Conservation (phyloP, 2,113 vertebrate genomes). For the Electrona antarctica region DNA sequence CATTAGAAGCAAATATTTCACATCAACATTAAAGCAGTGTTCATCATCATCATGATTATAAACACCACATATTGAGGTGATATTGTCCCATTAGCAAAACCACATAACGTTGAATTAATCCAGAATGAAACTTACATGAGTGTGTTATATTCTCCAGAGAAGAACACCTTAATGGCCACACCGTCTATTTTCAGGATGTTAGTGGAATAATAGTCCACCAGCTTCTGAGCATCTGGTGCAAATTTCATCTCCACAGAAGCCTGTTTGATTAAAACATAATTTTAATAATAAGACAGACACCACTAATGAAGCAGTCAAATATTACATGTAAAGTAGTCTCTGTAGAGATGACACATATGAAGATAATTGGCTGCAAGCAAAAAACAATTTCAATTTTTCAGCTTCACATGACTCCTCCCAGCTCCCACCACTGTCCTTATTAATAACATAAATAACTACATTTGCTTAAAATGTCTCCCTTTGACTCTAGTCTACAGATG, state of each 20-base stretch:
- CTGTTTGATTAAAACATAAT: constrained; percentile 36
- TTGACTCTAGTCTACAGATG: no score
- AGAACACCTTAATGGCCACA: constrained; percentile 60
- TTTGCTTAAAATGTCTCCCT: no score
- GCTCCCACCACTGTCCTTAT: no score
- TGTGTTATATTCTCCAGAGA: constrained; percentile 68
- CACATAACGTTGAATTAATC: background rate
- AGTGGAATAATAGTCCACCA: constrained; percentile 70
- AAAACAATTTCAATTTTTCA: no score
- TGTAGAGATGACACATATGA: no score
- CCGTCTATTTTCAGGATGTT: constrained; percentile 67
- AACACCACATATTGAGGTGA: no score
- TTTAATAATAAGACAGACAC: no score
- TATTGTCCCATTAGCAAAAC: background rate
- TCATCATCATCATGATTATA: background rate
- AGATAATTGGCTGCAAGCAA: no score
- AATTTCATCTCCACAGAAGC: constrained; percentile 74
- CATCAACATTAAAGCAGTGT: background rate
- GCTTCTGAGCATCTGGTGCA: constrained; percentile 62
- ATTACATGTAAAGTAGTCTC: no score
- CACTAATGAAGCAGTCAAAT: no score
- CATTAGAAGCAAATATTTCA: background rate
- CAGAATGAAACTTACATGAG: constrained; percentile 62
- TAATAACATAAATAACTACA: no score
- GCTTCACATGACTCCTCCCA: no score